Evolutionary conservation across 2,113 vertebrate genomes (phyloP).

Genomic region (Loxodonta africana): DNA sequence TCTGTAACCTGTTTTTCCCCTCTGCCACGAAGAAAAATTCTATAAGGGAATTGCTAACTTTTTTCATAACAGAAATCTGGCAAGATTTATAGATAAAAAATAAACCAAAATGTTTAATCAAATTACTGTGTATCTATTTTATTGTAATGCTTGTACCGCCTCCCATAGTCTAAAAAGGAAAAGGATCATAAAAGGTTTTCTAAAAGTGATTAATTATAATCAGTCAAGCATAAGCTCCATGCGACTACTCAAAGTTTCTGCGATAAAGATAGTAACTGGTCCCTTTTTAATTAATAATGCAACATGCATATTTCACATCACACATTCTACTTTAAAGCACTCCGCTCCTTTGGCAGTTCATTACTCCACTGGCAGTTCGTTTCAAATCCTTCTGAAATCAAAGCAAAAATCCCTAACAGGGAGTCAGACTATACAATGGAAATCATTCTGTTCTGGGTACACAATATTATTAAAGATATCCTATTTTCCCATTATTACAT

Average conservation of each 20-base stretch:
- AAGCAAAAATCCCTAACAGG: slow-evolving; percentile 43
- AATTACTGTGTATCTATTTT: slow-evolving; percentile 25
- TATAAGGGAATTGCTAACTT: slow-evolving; percentile 40
- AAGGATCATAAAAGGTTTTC: slow-evolving; percentile 4
- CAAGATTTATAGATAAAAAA: slow-evolving; percentile 49
- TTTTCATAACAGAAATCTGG: slow-evolving; percentile 31
- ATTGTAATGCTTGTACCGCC: background rate
- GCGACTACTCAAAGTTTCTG: background rate
- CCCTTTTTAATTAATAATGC: slow-evolving; percentile 42
- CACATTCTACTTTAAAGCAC: slow-evolving; percentile 58
- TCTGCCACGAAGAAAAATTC: slow-evolving; percentile 52
- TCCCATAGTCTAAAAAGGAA: slow-evolving; percentile 32
- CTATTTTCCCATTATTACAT: slow-evolving; percentile 45
- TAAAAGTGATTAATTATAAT: slow-evolving; percentile 32
- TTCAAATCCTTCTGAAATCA: slow-evolving; percentile 53
- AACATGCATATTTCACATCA: slow-evolving; percentile 2
- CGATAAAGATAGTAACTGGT: slow-evolving; percentile 38
- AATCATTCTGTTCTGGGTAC: slow-evolving; percentile 16
- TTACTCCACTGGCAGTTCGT: slow-evolving; percentile 6
- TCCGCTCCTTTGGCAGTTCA: background rate
- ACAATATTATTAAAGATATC: slow-evolving; percentile 12
- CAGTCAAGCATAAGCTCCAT: slow-evolving; percentile 28
- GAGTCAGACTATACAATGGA: slow-evolving; percentile 3
- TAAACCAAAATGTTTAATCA: slow-evolving; percentile 60
- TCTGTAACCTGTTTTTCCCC: background rate